Evolutionary conservation across 2,113 vertebrate species (phyloP).

Genomic region (Tragelaphus buxtoni): DNA sequence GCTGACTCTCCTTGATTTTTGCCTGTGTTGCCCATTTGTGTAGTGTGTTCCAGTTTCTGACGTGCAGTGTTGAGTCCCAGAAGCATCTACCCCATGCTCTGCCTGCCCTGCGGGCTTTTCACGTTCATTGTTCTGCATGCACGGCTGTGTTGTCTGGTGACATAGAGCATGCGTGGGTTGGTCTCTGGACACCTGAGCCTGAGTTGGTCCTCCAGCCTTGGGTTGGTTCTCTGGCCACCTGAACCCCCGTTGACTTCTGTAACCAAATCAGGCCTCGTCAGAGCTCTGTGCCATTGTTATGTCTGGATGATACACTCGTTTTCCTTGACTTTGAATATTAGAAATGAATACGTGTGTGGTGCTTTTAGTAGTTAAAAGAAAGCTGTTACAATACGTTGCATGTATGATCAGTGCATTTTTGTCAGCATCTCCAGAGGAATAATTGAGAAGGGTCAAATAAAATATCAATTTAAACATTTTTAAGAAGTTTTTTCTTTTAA

Average conservation of each 20-base stretch:
- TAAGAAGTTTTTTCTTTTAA: neutral
- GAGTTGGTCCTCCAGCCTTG: neutral
- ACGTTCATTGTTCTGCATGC: neutral
- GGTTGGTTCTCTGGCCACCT: neutral
- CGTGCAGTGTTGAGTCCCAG: neutral
- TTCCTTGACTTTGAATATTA: neutral
- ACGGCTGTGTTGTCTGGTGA: neutral
- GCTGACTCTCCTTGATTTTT: neutral
- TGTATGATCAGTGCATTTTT: neutral
- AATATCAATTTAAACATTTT: neutral
- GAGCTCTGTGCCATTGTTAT: neutral
- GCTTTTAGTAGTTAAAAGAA: neutral
- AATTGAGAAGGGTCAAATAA: neutral
- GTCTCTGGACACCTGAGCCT: neutral
- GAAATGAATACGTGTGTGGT: neutral
- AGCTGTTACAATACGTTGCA: neutral
- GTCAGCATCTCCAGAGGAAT: neutral
- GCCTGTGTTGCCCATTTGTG: neutral
- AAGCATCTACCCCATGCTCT: neutral
- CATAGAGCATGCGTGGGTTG: neutral
- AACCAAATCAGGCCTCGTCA: neutral
- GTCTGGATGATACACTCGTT: neutral
- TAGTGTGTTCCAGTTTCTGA: neutral
- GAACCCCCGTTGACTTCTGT: neutral
- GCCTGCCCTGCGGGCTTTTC: neutral